A percentile compares a stretch with the other conserved stretches of the same genome.
These are phyloP conservation scores for Callyntrura sp. DNA, from an alignment of 2,888 invertebrate genomes.

Conservation along the genomic window DNA sequence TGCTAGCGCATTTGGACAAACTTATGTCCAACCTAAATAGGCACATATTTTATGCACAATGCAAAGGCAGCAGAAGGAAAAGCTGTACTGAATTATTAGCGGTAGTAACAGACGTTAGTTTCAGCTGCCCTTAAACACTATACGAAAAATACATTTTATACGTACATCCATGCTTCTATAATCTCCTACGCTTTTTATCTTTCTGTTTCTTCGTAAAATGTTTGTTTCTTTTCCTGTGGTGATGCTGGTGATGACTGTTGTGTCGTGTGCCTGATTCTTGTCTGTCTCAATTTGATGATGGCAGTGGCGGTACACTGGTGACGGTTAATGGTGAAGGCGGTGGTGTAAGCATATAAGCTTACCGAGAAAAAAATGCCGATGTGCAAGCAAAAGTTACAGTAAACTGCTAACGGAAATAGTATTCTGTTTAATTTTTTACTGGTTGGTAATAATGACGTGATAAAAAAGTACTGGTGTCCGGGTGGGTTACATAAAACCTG, in stretches of 20 bases:
- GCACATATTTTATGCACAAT: background rate
- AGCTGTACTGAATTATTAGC: slow-evolving; percentile 33
- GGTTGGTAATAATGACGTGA: slow-evolving; percentile 18
- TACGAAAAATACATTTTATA: background rate
- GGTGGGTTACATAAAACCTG: background rate
- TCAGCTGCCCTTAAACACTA: slow-evolving; percentile 1
- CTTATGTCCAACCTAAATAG: no score
- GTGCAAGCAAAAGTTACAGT: no score
- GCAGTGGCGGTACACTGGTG: slow-evolving; percentile 3
- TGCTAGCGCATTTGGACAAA: no score
- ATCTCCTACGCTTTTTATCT: slow-evolving; percentile 19
- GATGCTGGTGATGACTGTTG: background rate
- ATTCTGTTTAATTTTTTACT: background rate
- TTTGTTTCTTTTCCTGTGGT: slow-evolving; percentile 5
- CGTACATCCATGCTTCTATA: slow-evolving; percentile 37
- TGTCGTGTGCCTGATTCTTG: slow-evolving; percentile 33
- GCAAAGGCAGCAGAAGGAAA: background rate
- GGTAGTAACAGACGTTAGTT: no score
- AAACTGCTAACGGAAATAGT: background rate
- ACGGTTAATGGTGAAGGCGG: slow-evolving; percentile 10
- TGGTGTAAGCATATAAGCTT: background rate
- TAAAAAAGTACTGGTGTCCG: background rate
- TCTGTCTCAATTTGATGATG: slow-evolving; percentile 17
- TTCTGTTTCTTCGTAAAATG: no score
- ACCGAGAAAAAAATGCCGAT: slow-evolving; percentile 43